Evolutionary conservation across 2,888 invertebrate genomes (phyloP).

Genomic region (Taphrorychus bicolor): DNA sequence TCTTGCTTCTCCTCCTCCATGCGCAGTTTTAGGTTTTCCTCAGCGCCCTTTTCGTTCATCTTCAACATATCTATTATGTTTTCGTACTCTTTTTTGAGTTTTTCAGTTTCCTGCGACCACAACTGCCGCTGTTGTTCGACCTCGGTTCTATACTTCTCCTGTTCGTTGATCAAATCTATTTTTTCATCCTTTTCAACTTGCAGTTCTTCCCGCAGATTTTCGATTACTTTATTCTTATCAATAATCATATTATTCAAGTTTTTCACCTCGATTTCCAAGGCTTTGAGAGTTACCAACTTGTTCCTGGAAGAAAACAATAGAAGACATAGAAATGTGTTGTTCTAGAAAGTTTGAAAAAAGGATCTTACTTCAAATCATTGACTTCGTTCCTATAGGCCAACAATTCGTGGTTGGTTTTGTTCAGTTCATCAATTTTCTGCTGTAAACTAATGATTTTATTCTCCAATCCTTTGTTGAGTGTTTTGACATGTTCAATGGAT

Average conservation of each 20-base stretch:
- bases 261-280: conserved; percentile 77
- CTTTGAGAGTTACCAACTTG: conserved; percentile 75
- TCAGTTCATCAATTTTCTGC: conserved; percentile 83
- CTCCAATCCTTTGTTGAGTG: conserved; percentile 92
- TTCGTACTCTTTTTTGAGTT: conserved; percentile 70
- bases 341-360: neutral
- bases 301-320: conserved; percentile 47
- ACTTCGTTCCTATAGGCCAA: conserved; percentile 65
- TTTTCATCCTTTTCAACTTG: conserved; percentile 65
- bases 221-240: conserved; percentile 74
- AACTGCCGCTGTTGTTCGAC: conserved; percentile 66
- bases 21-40: conserved; percentile 66
- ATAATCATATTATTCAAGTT: conserved; percentile 66
- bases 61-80: conserved; percentile 70
- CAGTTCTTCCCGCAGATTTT: conserved; percentile 69
- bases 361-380: conserved; percentile 71
- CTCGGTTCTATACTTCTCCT: conserved; percentile 63
- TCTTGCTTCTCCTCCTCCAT: conserved; percentile 75
- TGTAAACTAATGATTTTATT: conserved; percentile 98
- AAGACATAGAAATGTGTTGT: neutral
- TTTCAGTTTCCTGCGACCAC: conserved; percentile 72
- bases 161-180: conserved; percentile 74
- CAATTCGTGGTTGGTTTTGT: conserved; percentile 69
- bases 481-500: conserved; percentile 93
- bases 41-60: conserved; percentile 63